Evolutionary conservation across 2,888 invertebrate species (phyloP).

Genomic region (Lithophane ornitopus): DNA sequence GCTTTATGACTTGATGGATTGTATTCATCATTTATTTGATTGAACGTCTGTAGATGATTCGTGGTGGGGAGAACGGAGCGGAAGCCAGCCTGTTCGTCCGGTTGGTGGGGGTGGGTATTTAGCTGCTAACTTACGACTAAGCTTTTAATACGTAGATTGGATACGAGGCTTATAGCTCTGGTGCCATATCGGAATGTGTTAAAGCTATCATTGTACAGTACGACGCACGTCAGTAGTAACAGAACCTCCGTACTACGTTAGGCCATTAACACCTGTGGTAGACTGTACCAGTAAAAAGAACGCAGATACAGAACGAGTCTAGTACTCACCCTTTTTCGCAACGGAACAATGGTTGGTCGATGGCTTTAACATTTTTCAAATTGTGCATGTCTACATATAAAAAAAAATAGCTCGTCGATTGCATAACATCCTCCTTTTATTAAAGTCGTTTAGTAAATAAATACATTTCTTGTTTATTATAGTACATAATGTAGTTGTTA

Average conservation of each 20-base stretch:
- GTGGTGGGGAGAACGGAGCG: constrained; percentile 41
- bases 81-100: constrained; percentile 22
- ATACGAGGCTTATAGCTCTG: neutral
- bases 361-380: constrained; percentile 15
- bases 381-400: constrained; percentile 5
- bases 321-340: neutral
- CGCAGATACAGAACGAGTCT: neutral
- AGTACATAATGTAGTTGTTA: neutral
- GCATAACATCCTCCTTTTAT: neutral
- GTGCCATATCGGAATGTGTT: neutral
- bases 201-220: neutral
- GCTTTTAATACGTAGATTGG: constrained; percentile 5
- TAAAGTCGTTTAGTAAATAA: neutral
- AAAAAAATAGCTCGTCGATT: neutral
- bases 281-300: neutral
- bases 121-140: constrained; percentile 19
- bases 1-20: constrained; percentile 17
- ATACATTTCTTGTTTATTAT: neutral
- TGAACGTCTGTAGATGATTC: constrained; percentile 47
- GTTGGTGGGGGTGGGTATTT: constrained; percentile 44
- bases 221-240: neutral
- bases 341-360: neutral
- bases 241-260: neutral
- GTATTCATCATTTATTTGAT: constrained; percentile 32
- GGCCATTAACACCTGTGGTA: neutral